Evolutionary conservation across 1,140 invertebrate species (phyloP), one percentile per base, ranked within the genome.

Genomic region (Cryptotermes secundus): DNA sequence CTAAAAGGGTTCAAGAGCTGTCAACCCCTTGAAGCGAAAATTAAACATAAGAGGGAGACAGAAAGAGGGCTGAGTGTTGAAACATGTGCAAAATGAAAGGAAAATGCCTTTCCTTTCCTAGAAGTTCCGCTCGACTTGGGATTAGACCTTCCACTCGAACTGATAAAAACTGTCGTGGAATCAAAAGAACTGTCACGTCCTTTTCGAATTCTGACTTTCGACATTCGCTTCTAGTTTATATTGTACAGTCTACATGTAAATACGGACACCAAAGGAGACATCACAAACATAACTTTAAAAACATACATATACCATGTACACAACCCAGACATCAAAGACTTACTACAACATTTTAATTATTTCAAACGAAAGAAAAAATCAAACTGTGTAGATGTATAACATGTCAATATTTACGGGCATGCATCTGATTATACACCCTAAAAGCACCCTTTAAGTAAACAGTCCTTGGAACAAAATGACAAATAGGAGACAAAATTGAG

Each of bases 151-250:
- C 59, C n/a, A 72, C 59, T 72, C 59, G n/a, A 72, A 72, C 59
- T 72, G 59, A 72, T 31, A 72, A 72, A 72, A 72, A 31, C 59
- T 72, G 59, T 72, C 59, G 59, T 26, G n/a, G 59, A 72, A n/a
- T 72, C 59, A 72, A 72, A 72, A 72, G 59, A 72, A 72, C 59
- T 72, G 59, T 72, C 59, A 72, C 14, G 59, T 72, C 59, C 53
- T 72, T 72, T 72, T 12, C n/a, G 12, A 72, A 6, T 19, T 49
- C 59, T 16, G 59, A 72, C 26, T 72, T 72, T 31, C 59, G 59
- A 72, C 59, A 72, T 31, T 72, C 59, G 4, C 59, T 72, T 72
- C n/a, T 72, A 72, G 26, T n/a, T 72, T 31, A 72, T 72, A 2
- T 49, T 22, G 19, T 22, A 22, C 19, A 49, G 45, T 19, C 16